These are phyloP conservation scores for Eubasilissa splendida DNA, from an alignment of 2,888 invertebrate species.

Conservation along the genomic window DNA sequence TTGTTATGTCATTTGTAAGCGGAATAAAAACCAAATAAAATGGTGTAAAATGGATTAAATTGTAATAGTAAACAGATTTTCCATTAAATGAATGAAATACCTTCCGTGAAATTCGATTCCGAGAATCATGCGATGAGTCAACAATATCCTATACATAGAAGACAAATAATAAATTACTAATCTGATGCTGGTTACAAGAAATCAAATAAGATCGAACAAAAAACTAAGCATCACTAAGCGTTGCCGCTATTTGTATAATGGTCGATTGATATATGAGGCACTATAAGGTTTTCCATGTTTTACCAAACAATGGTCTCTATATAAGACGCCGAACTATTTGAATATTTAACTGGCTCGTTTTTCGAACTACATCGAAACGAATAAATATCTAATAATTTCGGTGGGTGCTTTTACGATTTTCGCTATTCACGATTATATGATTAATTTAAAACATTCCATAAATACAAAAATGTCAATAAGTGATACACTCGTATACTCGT, in stretches of 20 bases:
- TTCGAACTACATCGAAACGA: constrained; percentile 20
- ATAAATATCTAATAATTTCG: constrained; percentile 31
- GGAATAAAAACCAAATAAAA: no score
- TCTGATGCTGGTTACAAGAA: neutral
- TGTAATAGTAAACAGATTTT: no score
- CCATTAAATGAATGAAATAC: no score
- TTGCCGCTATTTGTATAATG: constrained; percentile 17
- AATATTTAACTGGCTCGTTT: constrained; percentile 19
- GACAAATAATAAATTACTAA: neutral
- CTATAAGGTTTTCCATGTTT: constrained; percentile 32
- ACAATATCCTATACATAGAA: neutral
- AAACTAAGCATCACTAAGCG: constrained; percentile 13
- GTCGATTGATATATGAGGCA: constrained; percentile 26
- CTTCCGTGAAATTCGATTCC: no score
- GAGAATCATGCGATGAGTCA: neutral
- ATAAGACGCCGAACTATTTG: constrained; percentile 31
- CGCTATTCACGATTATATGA: no score
- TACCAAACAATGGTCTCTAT: constrained; percentile 12
- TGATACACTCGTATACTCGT: no score
- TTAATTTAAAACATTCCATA: no score
- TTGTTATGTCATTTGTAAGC: no score
- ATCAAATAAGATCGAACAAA: constrained; percentile 23
- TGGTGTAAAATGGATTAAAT: no score
- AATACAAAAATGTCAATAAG: no score
- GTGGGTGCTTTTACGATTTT: constrained; percentile 1